A percentile compares a stretch with the other conserved stretches of the same genome.
phyloP scores from a whole-genome alignment of 2,113 vertebrate genomes.

The Lasiurus borealis region DNA sequence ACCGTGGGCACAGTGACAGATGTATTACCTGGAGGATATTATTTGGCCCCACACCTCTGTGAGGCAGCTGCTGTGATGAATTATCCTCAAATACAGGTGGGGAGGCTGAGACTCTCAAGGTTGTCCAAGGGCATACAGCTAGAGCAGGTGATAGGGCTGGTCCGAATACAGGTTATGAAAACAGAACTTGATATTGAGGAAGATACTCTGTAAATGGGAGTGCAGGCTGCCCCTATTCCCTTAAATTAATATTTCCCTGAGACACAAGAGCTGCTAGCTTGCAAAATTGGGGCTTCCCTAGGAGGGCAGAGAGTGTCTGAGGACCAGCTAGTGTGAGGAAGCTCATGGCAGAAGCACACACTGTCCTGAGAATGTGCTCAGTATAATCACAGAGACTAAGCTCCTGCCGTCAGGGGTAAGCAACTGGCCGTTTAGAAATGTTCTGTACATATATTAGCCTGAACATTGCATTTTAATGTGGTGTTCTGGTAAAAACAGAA shows the following conservation, averaged over 20 bases:
- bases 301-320: not conserved
- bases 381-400: slow-evolving; percentile 34
- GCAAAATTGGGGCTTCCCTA: not conserved
- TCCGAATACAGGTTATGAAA: not conserved
- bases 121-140: not conserved
- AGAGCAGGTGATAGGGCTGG: not conserved
- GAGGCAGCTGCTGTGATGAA: not conserved
- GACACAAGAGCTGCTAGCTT: not conserved
- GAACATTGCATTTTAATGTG: slow-evolving; percentile 74
- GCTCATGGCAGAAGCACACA: not conserved
- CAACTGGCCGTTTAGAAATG: slow-evolving; percentile 31
- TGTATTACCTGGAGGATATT: not conserved
- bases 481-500: slow-evolving; percentile 59
- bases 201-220: not conserved
- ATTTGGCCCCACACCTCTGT: not conserved
- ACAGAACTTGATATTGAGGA: not conserved
- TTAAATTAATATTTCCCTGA: not conserved
- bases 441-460: slow-evolving; percentile 78
- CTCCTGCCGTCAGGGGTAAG: slow-evolving; percentile 3
- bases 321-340: not conserved
- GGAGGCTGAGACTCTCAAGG: not conserved
- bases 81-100: not conserved
- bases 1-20: not conserved
- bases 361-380: not conserved
- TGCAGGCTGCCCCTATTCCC: not conserved